Base-by-base conservation (phyloP, 2,797 vertebrate genomes). In the Syngnathus rostellatus region DNA sequence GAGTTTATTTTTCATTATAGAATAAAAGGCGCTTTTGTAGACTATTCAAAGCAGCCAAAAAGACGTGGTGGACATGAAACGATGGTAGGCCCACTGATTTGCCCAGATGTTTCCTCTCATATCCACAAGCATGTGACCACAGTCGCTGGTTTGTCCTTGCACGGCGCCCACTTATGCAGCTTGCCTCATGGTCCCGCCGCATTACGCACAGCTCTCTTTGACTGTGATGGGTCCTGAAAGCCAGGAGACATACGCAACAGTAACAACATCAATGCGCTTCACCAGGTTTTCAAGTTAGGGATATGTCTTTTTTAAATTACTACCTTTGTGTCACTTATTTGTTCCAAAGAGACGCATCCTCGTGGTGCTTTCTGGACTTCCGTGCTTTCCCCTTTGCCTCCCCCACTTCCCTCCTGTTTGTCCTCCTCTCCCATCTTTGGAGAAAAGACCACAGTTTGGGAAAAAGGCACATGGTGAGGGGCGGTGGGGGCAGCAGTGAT, bases 241-340 rank as follows among this genome's bases (percentile, higher is more conserved):
- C 83, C 77, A 82, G 77, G 85, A 83, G 85, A 85, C 85, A 85
- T 86, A 87, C 84, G 76, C 83, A 68, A 80, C 78, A 81, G 78
- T 88, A 89, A 89, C 87, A 89, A 87, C 87, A 90, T 90, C 88
- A 87, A 87, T 83, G 82, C 85, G 86, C 86, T 85, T 85, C 86
- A 67, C 86, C 87, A 89, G 88, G 86, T 89, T 88, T 89, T 89
- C 88, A 88, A 81, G 85, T 85, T 79, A 70, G 69, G 77, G 77
- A 80, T 83, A 84, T 73, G 83, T 86, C 85, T 86, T 78, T 58
- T 79, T 9, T 85, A 86, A 84, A 89, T 90, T 88, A 87, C 78
- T 84, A 84, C 78, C 80, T 86, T 80, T 73, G 73, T 76, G 63
- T 79, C 83, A 71, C 80, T 83, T 85, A 72, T 81, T 83, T 64